Percentiles rank a stretch among this genome's conserved stretches.
Conservation (phyloP, 2,888 invertebrate species). For the Nomada ferruginata region DNA sequence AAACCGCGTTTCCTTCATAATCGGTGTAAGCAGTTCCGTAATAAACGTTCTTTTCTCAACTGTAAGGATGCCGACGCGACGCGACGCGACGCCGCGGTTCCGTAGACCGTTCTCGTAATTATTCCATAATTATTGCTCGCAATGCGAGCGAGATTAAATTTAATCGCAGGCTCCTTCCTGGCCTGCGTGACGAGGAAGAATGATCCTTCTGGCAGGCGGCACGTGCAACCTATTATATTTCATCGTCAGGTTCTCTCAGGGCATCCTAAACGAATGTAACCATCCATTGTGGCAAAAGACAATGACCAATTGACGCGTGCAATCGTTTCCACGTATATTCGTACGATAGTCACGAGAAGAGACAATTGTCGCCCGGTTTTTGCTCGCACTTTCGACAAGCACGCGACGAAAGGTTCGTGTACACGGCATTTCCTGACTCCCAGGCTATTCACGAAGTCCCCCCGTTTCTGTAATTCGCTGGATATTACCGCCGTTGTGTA, state of each 20-base stretch:
- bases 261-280: constrained; percentile 44
- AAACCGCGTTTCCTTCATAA: constrained; percentile 30
- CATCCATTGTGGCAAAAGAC: constrained; percentile 59
- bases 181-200: constrained; percentile 46
- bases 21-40: constrained; percentile 44
- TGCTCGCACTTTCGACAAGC: neutral
- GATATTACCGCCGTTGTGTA: neutral
- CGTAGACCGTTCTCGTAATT: constrained; percentile 58
- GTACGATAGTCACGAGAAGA: constrained; percentile 21
- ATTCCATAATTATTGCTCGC: constrained; percentile 61
- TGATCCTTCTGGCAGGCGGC: constrained; percentile 42
- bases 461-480: neutral
- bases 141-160: constrained; percentile 62
- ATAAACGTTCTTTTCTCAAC: constrained; percentile 40
- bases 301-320: constrained; percentile 64
- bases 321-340: constrained; percentile 53
- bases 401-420: neutral
- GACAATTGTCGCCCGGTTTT: constrained; percentile 9
- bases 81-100: constrained; percentile 10
- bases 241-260: constrained; percentile 4
- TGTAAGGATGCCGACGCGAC: constrained; percentile 6
- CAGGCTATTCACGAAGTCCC: neutral
- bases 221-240: constrained; percentile 56
- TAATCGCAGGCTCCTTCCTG: constrained; percentile 53
- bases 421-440: neutral